Base-by-base conservation (phyloP, 2,797 vertebrate genomes). In the Anguilla marmorata region DNA sequence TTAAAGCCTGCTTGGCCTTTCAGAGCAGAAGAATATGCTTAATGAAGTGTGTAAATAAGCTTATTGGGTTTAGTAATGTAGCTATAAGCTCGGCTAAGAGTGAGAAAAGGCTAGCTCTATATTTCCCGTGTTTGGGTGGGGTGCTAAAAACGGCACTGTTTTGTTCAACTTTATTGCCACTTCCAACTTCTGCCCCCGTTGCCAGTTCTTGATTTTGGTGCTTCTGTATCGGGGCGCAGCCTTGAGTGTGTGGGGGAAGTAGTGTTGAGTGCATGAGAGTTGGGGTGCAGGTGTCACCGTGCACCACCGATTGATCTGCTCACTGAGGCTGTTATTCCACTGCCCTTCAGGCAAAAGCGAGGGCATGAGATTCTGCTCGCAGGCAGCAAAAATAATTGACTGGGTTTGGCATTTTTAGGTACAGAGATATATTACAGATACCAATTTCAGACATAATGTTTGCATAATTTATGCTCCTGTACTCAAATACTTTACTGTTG, bases 61-160 rank as follows among this genome's bases (percentile, higher is more conserved):
- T 85, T 33, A 86, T 54, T 88, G 76, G 30, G 56, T 86, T 30
- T 84, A 83, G 86, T 69, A 21, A 58, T 8, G 30, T 86, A n/a
- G 72, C 82, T 80, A n/a, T n/a, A 19, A 76, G 37, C 3, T 5
- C 30, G 12, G 56, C 80, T 86, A 7, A 86, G 30, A 21, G 1
- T 8, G 37, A 6, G 37, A 24, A 19, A 24, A 8, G 41, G 33
- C 4, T 24, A 24, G 76, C 19, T 80, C 76, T 80, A 48, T 27
- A 27, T 69, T n/a, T 27, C 63, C n/a, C 27, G 63, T 69, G n/a
- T 7, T 27, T 27, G 19, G 16, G n/a, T n/a, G 63, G 63, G 1
- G 19, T 6, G 16, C 11, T 52, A 52, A 8, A n/a, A 69, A 9
- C 63, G 1, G 52, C 12, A 14, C 52, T 54, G 9, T 54, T 54